A percentile compares a stretch with the other conserved stretches of the same genome.
Conservation (phyloP, 2,797 vertebrate species). For the Acanthurus tractus region DNA sequence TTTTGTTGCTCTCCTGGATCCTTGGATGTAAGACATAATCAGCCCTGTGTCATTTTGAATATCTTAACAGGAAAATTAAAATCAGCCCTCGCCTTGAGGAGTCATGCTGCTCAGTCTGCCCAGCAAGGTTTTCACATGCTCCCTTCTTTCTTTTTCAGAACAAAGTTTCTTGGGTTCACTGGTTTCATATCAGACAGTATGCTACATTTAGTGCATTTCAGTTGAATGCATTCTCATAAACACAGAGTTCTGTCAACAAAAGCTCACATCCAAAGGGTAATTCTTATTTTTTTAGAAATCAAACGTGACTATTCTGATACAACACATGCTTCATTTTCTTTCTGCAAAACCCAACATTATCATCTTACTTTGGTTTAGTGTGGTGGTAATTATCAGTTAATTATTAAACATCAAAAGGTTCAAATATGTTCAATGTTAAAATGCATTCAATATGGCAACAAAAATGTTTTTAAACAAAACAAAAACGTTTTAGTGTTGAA, state of each 20-base stretch:
- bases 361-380: no score
- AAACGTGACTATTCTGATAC: no score
- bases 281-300: background rate
- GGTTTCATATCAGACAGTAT: slow-evolving; percentile 1
- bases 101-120: background rate
- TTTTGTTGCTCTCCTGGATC: slow-evolving; percentile 2
- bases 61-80: slow-evolving; percentile 37
- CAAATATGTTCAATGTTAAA: no score
- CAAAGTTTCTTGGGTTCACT: background rate
- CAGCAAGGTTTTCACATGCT: background rate
- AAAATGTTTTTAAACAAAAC: no score
- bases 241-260: slow-evolving; percentile 1
- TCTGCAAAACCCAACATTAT: no score
- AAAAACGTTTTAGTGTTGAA: no score
- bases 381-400: no score
- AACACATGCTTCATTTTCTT: no score
- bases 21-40: slow-evolving; percentile 11
- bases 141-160: background rate
- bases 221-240: background rate
- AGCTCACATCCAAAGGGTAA: background rate
- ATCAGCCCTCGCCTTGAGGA: slow-evolving; percentile 2
- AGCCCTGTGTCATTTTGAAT: slow-evolving; percentile 5
- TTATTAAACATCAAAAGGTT: no score
- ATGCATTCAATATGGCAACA: no score
- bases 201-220: background rate